A percentile compares a stretch with the other conserved stretches of the same genome.
phyloP scores from a whole-genome alignment of 2,113 vertebrate species.

The Hemiprocne comata region DNA sequence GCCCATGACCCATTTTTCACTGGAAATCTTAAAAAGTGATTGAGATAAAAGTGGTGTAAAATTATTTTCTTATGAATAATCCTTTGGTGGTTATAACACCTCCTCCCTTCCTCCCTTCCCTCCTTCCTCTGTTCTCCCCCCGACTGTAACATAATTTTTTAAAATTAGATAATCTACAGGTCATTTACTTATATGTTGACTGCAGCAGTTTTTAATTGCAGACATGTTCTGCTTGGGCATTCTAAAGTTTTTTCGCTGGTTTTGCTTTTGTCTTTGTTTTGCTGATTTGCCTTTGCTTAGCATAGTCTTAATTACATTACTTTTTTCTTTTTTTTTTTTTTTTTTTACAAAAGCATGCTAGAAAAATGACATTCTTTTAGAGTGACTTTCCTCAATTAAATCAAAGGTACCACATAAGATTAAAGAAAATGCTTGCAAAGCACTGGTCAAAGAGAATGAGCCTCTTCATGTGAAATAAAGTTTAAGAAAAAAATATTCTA shows the following conservation, averaged over 20 bases:
- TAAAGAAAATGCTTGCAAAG: slow-evolving; percentile 65
- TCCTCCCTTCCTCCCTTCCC: background rate
- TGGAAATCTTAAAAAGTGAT: background rate
- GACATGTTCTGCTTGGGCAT: slow-evolving; percentile 6
- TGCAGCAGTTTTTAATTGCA: slow-evolving; percentile 56
- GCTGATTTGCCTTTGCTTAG: slow-evolving; percentile 43
- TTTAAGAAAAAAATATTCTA: slow-evolving; percentile 30
- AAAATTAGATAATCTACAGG: slow-evolving; percentile 58
- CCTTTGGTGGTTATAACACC: background rate
- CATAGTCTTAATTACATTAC: slow-evolving; percentile 68
- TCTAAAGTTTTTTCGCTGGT: slow-evolving; percentile 28
- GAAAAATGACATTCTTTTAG: slow-evolving; percentile 63
- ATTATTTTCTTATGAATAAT: background rate
- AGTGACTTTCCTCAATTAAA: slow-evolving; percentile 72
- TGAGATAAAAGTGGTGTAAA: background rate
- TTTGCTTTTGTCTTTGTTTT: slow-evolving; percentile 56
- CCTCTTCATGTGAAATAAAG: slow-evolving; percentile 45
- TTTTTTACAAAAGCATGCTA: slow-evolving; percentile 27
- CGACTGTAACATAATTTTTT: slow-evolving; percentile 20
- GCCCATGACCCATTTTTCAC: background rate
- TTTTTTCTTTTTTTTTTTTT: background rate
- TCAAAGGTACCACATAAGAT: slow-evolving; percentile 62
- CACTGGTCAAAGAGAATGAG: slow-evolving; percentile 27
- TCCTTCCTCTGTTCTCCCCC: background rate
- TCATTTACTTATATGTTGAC: slow-evolving; percentile 56